These are phyloP conservation scores for Lethrus apterus DNA, from an alignment of 1,140 invertebrate genomes.

Conservation along the genomic window DNA sequence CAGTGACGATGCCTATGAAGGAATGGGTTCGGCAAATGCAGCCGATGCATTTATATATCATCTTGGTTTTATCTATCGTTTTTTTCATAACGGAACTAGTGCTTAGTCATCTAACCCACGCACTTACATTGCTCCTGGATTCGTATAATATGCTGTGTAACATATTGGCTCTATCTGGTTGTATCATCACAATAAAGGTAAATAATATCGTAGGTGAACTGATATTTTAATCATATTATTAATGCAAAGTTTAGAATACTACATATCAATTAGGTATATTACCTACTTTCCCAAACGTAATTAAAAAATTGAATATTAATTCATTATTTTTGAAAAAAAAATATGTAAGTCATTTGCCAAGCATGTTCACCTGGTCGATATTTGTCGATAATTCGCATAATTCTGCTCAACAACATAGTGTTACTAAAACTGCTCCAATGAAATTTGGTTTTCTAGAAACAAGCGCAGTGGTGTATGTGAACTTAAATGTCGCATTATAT, in stretches of 20 bases:
- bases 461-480: no score
- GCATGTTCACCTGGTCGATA: no score
- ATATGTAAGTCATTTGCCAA: no score
- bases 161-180: constrained; percentile 62
- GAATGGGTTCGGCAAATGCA: constrained; percentile 62
- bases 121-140: constrained; percentile 73
- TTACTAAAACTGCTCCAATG: constrained; percentile 1
- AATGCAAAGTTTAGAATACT: background rate
- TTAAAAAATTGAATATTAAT: no score
- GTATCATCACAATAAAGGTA: constrained; percentile 69
- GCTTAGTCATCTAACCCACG: constrained; percentile 72
- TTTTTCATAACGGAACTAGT: constrained; percentile 68
- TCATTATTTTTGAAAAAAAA: no score
- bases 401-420: constrained; percentile 1
- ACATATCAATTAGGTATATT: no score
- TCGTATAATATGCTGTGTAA: constrained; percentile 83
- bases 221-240: background rate
- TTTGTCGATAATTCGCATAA: no score
- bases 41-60: constrained; percentile 62
- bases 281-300: no score
- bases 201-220: constrained; percentile 17
- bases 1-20: constrained; percentile 45
- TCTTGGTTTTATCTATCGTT: constrained; percentile 59
- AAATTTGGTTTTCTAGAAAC: no score
- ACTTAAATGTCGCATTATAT: constrained; percentile 5